These are phyloP conservation scores for Octomys mimax DNA, from an alignment of 2,797 vertebrate species.

Conservation along the genomic window DNA sequence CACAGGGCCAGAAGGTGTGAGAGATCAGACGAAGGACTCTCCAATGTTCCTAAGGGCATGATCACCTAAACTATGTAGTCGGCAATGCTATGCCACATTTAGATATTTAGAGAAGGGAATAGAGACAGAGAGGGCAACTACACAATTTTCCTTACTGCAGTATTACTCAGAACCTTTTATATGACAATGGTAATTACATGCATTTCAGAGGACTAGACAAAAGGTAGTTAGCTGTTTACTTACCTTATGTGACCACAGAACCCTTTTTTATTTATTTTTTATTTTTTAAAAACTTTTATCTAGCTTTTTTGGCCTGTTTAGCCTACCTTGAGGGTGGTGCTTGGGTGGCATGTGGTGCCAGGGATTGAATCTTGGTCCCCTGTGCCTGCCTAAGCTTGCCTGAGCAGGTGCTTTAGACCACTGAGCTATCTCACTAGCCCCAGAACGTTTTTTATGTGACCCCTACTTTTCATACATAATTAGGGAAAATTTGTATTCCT, in stretches of 20 bases:
- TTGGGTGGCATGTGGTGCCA: too few species aligned
- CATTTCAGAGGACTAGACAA: background rate
- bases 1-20: background rate
- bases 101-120: background rate
- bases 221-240: slow-evolving; percentile 22
- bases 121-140: background rate
- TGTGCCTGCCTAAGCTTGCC: too few species aligned
- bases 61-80: background rate
- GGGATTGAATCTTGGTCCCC: too few species aligned
- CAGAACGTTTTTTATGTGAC: slow-evolving; percentile 27
- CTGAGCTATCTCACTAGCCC: too few species aligned
- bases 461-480: background rate
- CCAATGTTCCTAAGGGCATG: background rate
- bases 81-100: background rate
- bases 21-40: background rate
- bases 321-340: too few species aligned
- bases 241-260: slow-evolving; percentile 32
- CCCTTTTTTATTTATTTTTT: slow-evolving; percentile 21
- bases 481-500: background rate
- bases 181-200: background rate
- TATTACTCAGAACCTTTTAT: background rate
- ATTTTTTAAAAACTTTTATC: background rate
- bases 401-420: too few species aligned
- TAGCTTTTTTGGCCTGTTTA: too few species aligned
- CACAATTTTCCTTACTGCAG: slow-evolving; percentile 15